A percentile compares a stretch with the other conserved stretches of the same genome.
phyloP scores from a whole-genome alignment of 2,113 vertebrate species.

The Rousettus leschenaultii region DNA sequence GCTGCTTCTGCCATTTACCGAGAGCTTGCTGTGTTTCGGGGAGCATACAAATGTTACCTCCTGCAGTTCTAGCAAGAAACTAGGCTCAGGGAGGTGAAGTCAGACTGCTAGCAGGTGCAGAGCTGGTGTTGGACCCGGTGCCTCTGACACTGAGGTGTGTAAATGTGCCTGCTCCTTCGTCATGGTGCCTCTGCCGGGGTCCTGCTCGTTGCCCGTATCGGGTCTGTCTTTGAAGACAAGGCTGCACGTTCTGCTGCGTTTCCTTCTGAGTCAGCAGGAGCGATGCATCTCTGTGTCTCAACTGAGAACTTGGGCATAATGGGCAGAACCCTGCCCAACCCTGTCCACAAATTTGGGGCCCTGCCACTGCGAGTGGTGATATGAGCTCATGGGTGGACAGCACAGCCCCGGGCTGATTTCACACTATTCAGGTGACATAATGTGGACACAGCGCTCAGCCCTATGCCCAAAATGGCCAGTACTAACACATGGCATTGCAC shows the following conservation, averaged over 20 bases:
- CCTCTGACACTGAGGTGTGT: too few relatives aligned
- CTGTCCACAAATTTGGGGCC: not conserved
- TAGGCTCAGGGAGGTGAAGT: not conserved
- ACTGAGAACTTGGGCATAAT: not conserved
- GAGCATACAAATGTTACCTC: not conserved
- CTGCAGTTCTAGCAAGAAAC: not conserved
- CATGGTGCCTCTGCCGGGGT: not conserved
- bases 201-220: not conserved
- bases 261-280: not conserved
- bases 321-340: not conserved
- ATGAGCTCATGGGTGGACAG: not conserved
- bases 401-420: accelerated
- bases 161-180: too few relatives aligned
- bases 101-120: not conserved
- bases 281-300: not conserved
- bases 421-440: not conserved
- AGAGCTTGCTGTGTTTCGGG: not conserved
- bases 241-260: not conserved
- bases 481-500: accelerated
- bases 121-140: not conserved
- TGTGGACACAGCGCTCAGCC: too few relatives aligned
- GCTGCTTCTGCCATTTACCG: not conserved
- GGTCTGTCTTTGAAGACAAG: not conserved
- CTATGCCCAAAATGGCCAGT: not conserved
- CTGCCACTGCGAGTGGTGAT: accelerated